Evolutionary conservation across 2,113 vertebrate species (phyloP), one percentile per base, ranked within the genome.

Genomic region (Cervus canadensis): DNA sequence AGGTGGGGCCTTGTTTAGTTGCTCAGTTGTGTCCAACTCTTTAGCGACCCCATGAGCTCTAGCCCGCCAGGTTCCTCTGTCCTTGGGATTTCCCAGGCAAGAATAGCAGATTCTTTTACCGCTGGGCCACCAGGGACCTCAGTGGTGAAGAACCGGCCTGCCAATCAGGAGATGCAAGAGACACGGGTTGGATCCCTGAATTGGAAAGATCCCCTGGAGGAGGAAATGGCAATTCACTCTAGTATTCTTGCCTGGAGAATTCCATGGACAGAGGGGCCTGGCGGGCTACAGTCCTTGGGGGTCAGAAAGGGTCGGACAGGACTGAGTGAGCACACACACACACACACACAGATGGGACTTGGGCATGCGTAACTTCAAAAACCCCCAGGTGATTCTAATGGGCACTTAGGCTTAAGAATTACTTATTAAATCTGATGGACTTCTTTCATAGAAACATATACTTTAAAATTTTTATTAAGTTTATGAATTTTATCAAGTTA

Each of bases 401-500:
- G 40, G 12, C 8, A 76, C 17, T 74, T 67, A 84, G 30, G 10
- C 9, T 28, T 83, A 52, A 86, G 67, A 88, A 83, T n/a, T 62
- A 30, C 86, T 81, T 85, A 36, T 87, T 62, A 71, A 93, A 81
- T 62, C 28, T 67, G 43, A 19, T 21, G 16, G 64, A 56, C 50
- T 84, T 87, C 52, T 96, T 85, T 90, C 76, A 76, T 54, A 91
- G 84, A 90, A 96, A 78, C 25, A n/a, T 3, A 3, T 14, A 40
- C 40, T 48, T 94, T 81, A n/a, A 67, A 62, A 91, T 54, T 94
- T 91, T 96, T 88, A n/a, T 71, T 71, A 71, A 71, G 19, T 94
- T 96, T 83, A 23, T 40, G 40, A 40, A 74, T 74, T 74, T 74
- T 36, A 50, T 62, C 50, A 90, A 89, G 67, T 92, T 95, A 94